Evolutionary conservation across 2,797 vertebrate species (phyloP).

Genomic region (Lophotriccus pileatus): DNA sequence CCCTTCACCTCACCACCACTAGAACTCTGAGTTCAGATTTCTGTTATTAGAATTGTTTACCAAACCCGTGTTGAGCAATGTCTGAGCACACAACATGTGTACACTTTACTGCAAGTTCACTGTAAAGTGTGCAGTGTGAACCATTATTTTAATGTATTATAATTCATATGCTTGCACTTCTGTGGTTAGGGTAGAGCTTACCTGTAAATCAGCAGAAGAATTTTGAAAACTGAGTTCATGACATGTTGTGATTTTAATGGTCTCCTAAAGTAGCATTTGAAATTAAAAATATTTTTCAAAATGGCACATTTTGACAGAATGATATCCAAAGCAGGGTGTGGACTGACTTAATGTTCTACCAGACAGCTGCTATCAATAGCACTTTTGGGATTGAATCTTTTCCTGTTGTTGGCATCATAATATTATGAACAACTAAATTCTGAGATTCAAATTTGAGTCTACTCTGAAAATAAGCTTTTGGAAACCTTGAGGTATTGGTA

Average conservation of each 20-base stretch:
- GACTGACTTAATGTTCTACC: neutral
- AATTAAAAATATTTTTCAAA: neutral
- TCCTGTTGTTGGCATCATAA: neutral
- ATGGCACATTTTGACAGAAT: neutral
- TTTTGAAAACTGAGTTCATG: neutral
- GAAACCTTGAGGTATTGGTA: neutral
- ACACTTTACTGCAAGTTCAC: neutral
- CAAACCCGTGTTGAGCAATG: neutral
- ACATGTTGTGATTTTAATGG: neutral
- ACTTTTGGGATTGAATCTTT: neutral
- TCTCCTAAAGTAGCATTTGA: neutral
- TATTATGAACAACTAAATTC: neutral
- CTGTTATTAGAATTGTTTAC: conserved; percentile 24
- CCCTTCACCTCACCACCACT: neutral
- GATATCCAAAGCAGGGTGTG: neutral
- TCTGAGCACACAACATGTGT: neutral
- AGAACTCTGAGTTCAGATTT: conserved; percentile 8
- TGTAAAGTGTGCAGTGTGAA: neutral
- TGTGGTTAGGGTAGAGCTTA: neutral
- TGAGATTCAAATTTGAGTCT: neutral
- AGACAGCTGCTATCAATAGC: neutral
- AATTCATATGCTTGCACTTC: neutral
- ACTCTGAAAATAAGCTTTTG: neutral
- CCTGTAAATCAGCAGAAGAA: neutral
- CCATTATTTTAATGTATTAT: neutral